Evolutionary conservation across 37 sponge, comb jelly and placozoan species (phyloP).

Genomic region (Petrosia ficiformis): DNA sequence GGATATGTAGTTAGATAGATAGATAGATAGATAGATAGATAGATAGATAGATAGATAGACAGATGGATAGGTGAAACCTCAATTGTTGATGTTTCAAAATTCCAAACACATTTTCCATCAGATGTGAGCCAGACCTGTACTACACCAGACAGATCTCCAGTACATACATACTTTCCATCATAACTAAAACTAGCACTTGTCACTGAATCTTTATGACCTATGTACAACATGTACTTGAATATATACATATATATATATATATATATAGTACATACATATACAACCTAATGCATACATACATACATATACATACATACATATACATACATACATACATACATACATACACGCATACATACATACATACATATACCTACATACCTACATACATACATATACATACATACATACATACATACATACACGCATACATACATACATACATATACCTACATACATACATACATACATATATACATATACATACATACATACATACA

Average conservation of each 20-base stretch:
- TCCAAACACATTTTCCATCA: conserved; percentile 37
- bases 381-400: no score
- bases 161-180: conserved; percentile 76
- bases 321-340: not conserved
- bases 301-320: not conserved
- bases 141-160: conserved; percentile 75
- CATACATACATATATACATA: not conserved
- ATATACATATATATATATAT: not conserved
- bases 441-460: not conserved
- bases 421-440: not conserved
- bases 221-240: not conserved
- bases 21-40: no score
- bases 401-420: not conserved
- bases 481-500: not conserved
- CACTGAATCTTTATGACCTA: conserved; percentile 95
- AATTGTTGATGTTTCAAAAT: conserved; percentile 57
- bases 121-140: conserved; percentile 76
- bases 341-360: not conserved
- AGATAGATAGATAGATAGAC: no score
- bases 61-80: conserved; percentile 68
- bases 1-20: no score
- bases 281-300: no score
- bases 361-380: not conserved
- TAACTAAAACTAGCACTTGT: conserved; percentile 74
- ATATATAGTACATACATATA: not conserved